A percentile compares a stretch with the other conserved stretches of the same genome.
Evolutionary conservation across 2,113 vertebrate genomes (phyloP).

Genomic region (Cercopithecus mona): DNA sequence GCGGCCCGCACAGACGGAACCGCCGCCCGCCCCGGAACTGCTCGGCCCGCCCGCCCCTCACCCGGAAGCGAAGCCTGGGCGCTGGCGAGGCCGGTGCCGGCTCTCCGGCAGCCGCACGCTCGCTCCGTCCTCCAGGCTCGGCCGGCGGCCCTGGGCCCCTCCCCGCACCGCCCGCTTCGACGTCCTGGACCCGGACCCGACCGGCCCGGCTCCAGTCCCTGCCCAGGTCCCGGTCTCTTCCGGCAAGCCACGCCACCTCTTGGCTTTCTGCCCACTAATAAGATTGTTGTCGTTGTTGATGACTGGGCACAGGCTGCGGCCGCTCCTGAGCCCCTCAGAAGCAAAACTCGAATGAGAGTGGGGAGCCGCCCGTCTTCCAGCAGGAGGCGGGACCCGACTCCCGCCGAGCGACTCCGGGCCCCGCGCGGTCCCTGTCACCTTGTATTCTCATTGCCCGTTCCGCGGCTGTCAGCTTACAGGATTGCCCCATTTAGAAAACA

Average conservation of each 20-base stretch:
- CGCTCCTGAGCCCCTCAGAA: too few relatives aligned
- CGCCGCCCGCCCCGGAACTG: constrained; percentile 74
- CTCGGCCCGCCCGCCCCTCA: constrained; percentile 60
- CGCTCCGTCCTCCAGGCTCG: fast-evolving
- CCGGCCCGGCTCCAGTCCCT: background rate
- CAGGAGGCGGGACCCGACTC: background rate
- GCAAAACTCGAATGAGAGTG: background rate
- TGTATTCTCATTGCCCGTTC: background rate
- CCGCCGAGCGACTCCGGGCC: background rate
- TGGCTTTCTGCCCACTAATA: background rate
- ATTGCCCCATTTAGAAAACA: background rate
- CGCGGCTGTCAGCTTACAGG: background rate
- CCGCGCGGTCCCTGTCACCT: background rate
- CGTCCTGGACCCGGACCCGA: too few relatives aligned
- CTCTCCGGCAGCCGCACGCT: fast-evolving
- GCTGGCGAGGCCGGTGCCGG: background rate
- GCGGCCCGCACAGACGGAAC: constrained; percentile 61
- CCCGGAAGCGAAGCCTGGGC: constrained; percentile 70
- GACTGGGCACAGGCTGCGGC: background rate
- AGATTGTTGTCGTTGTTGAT: background rate
- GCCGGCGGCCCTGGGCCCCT: too few relatives aligned
- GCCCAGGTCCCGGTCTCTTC: background rate
- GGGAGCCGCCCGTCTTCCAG: background rate
- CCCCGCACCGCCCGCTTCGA: too few relatives aligned
- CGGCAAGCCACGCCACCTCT: background rate